Evolutionary conservation across 2,888 invertebrate genomes (phyloP).

Genomic region (Caenorhabditis drosophilae): DNA sequence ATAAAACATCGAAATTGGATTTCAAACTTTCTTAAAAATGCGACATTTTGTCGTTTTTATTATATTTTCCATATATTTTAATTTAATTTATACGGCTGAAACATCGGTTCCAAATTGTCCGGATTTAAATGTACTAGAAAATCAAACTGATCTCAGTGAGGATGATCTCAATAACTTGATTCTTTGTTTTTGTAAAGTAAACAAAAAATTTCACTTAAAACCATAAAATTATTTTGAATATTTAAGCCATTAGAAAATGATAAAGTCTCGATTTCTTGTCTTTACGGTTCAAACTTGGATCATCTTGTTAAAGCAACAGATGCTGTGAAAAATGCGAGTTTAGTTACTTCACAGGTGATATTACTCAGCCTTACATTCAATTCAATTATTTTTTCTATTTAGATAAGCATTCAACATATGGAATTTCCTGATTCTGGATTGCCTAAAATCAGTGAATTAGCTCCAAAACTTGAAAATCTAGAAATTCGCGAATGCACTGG

Average conservation of each 20-base stretch:
- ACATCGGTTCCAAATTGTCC: slow-evolving; percentile 57
- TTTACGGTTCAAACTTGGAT: slow-evolving; percentile 58
- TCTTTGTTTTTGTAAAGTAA: slow-evolving; percentile 54
- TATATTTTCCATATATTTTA: background rate
- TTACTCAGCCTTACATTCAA: background rate
- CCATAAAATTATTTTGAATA: background rate
- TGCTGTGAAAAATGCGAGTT: slow-evolving; percentile 53
- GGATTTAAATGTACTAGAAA: slow-evolving; percentile 56
- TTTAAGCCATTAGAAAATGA: slow-evolving; percentile 35
- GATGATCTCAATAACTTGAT: slow-evolving; percentile 46
- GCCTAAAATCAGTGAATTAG: slow-evolving; percentile 37
- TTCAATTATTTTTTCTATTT: slow-evolving; percentile 1
- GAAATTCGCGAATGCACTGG: slow-evolving; percentile 51
- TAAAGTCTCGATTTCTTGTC: slow-evolving; percentile 49
- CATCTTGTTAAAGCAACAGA: slow-evolving; percentile 53
- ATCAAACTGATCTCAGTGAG: slow-evolving; percentile 38
- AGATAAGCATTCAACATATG: slow-evolving; percentile 58
- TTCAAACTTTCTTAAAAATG: no score
- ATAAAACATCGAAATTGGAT: no score
- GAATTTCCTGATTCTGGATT: slow-evolving; percentile 43
- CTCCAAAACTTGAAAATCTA: slow-evolving; percentile 39
- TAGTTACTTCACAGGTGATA: slow-evolving; percentile 49
- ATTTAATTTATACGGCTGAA: background rate
- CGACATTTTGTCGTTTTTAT: background rate
- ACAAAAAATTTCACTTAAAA: background rate